phyloP scores from a whole-genome alignment of 2,797 vertebrate species.

The Alca torda region DNA sequence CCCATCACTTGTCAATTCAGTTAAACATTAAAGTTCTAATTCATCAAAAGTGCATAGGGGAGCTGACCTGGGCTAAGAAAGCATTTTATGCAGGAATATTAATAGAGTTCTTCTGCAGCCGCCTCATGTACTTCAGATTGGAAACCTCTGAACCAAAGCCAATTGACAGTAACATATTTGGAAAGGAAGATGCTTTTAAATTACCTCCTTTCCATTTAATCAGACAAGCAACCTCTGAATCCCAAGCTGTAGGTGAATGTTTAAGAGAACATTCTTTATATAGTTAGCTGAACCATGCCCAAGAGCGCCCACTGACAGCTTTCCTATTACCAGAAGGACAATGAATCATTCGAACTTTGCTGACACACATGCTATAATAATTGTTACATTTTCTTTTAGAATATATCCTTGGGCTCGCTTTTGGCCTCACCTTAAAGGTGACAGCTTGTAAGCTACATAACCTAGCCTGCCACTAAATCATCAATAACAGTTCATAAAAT shows the following conservation, averaged over 20 bases:
- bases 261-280: conserved; percentile 65
- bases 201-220: conserved; percentile 70
- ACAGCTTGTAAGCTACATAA: conserved; percentile 65
- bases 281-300: conserved; percentile 66
- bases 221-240: conserved; percentile 69
- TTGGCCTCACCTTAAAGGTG: conserved; percentile 69
- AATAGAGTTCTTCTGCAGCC: conserved; percentile 57
- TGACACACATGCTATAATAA: conserved; percentile 69
- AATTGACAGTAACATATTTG: conserved; percentile 69
- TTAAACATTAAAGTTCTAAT: conserved; percentile 56
- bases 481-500: conserved; percentile 60
- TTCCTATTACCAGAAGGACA: conserved; percentile 73
- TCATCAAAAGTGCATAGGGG: conserved; percentile 60
- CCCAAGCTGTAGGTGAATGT: conserved; percentile 65
- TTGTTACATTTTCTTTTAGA: conserved; percentile 69
- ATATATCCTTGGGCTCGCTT: conserved; percentile 60
- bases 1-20: conserved; percentile 54
- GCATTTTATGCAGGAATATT: conserved; percentile 62
- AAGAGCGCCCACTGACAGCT: conserved; percentile 69
- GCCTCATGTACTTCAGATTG: conserved; percentile 62
- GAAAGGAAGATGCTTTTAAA: conserved; percentile 69
- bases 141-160: conserved; percentile 65
- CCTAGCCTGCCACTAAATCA: conserved; percentile 63
- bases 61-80: conserved; percentile 65
- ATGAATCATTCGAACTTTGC: conserved; percentile 72